Percentiles rank a stretch among this genome's conserved stretches.
Conservation (phyloP, 2,888 invertebrate species). For the Fragum whitleyi region DNA sequence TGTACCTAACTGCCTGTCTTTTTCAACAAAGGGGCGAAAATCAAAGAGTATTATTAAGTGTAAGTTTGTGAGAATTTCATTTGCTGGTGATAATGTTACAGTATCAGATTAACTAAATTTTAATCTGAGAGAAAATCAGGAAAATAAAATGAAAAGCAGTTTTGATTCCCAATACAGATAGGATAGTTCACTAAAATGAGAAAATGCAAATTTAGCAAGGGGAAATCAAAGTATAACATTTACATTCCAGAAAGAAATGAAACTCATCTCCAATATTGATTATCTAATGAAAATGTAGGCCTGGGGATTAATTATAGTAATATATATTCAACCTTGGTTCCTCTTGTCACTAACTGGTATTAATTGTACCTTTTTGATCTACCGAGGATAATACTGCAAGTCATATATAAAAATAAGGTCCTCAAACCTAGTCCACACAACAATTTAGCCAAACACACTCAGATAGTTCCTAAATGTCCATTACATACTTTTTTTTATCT, state of each 20-base stretch:
- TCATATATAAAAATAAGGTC: no score
- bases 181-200: neutral
- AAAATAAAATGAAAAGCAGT: neutral
- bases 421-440: no score
- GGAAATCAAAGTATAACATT: neutral
- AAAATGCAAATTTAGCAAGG: conserved; percentile 9
- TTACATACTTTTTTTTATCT: no score
- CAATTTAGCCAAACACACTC: no score
- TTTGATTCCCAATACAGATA: conserved; percentile 6
- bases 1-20: no score
- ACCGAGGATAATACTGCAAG: no score
- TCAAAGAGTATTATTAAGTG: no score
- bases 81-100: neutral
- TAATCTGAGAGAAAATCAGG: neutral
- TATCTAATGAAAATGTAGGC: neutral
- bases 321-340: neutral
- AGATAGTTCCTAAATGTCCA: no score
- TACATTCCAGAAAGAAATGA: neutral
- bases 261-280: conserved; percentile 11
- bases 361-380: no score
- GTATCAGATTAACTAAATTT: conserved; percentile 1
- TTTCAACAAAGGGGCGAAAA: no score
- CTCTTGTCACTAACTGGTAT: neutral
- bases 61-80: no score
- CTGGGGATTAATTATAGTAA: neutral